Conservation (phyloP, 2,888 invertebrate genomes). For the Harpagoxenus sublaevis region DNA sequence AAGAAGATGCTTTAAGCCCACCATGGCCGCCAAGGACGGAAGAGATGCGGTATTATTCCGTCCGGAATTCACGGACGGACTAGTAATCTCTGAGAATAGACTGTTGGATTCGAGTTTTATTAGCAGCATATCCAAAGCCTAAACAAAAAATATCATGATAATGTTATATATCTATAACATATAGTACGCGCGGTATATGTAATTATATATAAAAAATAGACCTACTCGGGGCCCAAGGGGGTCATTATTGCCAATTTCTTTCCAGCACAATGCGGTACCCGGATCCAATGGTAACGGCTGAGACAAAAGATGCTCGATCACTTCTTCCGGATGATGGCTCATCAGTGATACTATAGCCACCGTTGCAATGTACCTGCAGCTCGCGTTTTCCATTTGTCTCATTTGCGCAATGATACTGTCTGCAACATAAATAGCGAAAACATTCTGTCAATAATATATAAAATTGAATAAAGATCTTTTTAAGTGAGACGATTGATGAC, state of each 20-base stretch:
- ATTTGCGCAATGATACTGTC: conserved; percentile 82
- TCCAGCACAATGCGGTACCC: conserved; percentile 82
- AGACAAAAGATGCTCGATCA: conserved; percentile 79
- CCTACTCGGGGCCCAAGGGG: conserved; percentile 76
- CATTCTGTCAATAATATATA: not conserved
- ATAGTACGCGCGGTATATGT: not conserved
- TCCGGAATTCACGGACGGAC: conserved; percentile 51
- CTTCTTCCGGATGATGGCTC: conserved; percentile 80
- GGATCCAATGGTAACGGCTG: conserved; percentile 82
- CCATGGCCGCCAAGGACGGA: conserved; percentile 77
- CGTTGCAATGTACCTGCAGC: conserved; percentile 78
- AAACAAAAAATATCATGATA: conserved; percentile 18
- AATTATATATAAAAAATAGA: not conserved
- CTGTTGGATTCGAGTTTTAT: conserved; percentile 77
- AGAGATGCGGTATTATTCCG: conserved; percentile 78
- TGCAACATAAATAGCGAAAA: conserved; percentile 57
- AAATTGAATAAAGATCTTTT: not conserved
- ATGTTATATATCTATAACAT: not conserved
- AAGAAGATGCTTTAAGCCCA: conserved; percentile 79
- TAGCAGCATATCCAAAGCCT: conserved; percentile 79
- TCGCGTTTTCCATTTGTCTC: conserved; percentile 81
- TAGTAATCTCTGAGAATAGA: conserved; percentile 73
- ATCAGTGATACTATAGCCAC: conserved; percentile 78
- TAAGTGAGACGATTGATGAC: not conserved
- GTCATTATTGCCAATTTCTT: conserved; percentile 78